Conservation (phyloP, 2,888 invertebrate species). For the Eilema caniola region DNA sequence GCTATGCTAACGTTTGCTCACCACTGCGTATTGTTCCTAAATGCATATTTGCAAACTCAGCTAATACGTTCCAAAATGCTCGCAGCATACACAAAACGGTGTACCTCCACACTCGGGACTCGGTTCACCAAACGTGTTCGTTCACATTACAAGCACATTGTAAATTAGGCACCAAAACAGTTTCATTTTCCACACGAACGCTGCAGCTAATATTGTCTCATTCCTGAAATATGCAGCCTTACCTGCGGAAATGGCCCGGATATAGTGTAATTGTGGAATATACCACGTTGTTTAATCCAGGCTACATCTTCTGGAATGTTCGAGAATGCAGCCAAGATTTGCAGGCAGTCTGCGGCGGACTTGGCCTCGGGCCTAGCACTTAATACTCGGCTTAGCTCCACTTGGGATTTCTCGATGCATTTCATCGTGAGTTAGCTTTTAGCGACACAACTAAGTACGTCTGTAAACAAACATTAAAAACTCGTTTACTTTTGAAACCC, state of each 20-base stretch:
- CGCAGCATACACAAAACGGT: slow-evolving; percentile 61
- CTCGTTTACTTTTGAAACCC: slow-evolving; percentile 76
- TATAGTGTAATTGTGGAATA: slow-evolving; percentile 84
- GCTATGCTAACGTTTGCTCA: slow-evolving; percentile 56
- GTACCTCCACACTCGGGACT: slow-evolving; percentile 63
- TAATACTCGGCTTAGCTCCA: slow-evolving; percentile 77
- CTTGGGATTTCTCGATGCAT: slow-evolving; percentile 65
- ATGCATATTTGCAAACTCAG: slow-evolving; percentile 70
- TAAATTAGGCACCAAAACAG: slow-evolving; percentile 84
- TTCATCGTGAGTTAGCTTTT: slow-evolving; percentile 56
- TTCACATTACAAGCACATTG: slow-evolving; percentile 76
- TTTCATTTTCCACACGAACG: slow-evolving; percentile 88
- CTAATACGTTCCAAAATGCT: slow-evolving; percentile 72
- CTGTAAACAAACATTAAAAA: slow-evolving; percentile 74
- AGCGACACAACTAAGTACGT: slow-evolving; percentile 62
- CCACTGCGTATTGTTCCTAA: slow-evolving; percentile 58
- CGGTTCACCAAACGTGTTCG: slow-evolving; percentile 69
- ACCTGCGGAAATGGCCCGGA: slow-evolving; percentile 78
- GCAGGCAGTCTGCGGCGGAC: slow-evolving; percentile 78
- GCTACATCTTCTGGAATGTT: slow-evolving; percentile 85
- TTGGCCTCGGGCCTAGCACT: slow-evolving; percentile 83
- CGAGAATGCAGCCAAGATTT: slow-evolving; percentile 84
- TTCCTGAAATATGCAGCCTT: slow-evolving; percentile 81
- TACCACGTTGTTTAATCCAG: slow-evolving; percentile 83
- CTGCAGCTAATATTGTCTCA: slow-evolving; percentile 86